Base-by-base conservation (phyloP, 53 echinoderm and acorn worm genomes). In the Glandiceps talaboti region DNA sequence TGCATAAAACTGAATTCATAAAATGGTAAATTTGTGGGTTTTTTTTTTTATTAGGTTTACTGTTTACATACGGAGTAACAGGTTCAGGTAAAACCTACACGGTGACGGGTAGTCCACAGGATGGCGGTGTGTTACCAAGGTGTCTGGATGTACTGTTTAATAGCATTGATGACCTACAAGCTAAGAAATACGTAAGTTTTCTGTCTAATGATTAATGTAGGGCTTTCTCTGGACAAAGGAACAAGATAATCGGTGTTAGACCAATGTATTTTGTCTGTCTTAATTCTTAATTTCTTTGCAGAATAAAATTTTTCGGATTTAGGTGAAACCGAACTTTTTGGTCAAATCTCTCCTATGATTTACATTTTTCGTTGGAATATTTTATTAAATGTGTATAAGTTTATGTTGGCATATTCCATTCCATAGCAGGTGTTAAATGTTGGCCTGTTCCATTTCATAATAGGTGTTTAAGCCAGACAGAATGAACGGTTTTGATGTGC, bases 41-140 rank as follows among this genome's bases (percentile, higher is more conserved):
- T n/a, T n/a, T n/a, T n/a, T n/a, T 45, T 31, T 33, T 27, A 32
- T 27, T 30, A 94, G 95, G 90, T 31, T 85, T 95, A 29, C 33
- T 95, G 73, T 95, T 95, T 75, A 95, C 92, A 90, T 95, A 95
- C 81, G 95, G 95, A 20, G 90, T 95, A 77, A 95, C 95, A 77
- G 88, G 90, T 31, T 95, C 95, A 1, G 95, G 95, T 14, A 95
- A 95, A 92, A 95, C 95, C 14, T 79, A 95, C 81, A 95, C 95
- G 14, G 92, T 95, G 92, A 88, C 88, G 64, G 95, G 95, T 31
- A 81, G 90, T 28, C 86, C 92, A 1, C 82, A 83, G 14, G 95
- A 95, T 80, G 88, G 92, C 12, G 95, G 95, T 1, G 77, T 95
- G 1, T 82, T 95, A 26, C 92, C 95, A 0, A 85, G 95, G 27